These are phyloP conservation scores for Hydrotaea diabolus DNA, from an alignment of 2,888 invertebrate genomes.

Conservation along the genomic window DNA sequence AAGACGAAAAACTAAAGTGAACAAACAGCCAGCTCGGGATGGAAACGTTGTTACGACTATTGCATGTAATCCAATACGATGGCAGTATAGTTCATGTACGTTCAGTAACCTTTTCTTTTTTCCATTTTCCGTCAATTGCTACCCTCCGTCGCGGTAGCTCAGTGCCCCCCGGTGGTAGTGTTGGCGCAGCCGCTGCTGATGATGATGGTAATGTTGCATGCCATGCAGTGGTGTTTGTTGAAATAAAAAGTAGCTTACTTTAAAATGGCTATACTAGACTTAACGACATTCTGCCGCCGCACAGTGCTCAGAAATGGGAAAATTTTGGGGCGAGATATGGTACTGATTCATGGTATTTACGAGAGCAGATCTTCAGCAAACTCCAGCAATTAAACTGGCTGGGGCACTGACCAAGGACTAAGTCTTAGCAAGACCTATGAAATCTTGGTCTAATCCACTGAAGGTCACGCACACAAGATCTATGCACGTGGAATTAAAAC, in stretches of 20 bases:
- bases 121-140: constrained; percentile 23
- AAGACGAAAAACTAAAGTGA: constrained; percentile 16
- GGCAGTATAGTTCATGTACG: constrained; percentile 68
- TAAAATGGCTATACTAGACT: constrained; percentile 21
- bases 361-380: no score
- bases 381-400: no score
- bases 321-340: no score
- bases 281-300: constrained; percentile 35
- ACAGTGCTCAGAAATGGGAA: not conserved
- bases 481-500: no score
- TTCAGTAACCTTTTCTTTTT: constrained; percentile 67
- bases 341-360: no score
- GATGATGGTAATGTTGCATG: constrained; percentile 44
- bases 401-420: no score
- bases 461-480: no score
- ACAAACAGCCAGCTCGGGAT: constrained; percentile 1
- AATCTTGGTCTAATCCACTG: no score
- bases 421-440: no score
- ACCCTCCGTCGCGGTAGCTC: not conserved
- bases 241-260: constrained; percentile 35
- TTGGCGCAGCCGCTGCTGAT: not conserved
- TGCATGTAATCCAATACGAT: constrained; percentile 22
- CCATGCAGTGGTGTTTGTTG: constrained; percentile 31
- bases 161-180: not conserved
- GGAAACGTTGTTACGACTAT: not conserved